Conservation (phyloP, 2,888 invertebrate genomes). For the Lysandra bellargus region DNA sequence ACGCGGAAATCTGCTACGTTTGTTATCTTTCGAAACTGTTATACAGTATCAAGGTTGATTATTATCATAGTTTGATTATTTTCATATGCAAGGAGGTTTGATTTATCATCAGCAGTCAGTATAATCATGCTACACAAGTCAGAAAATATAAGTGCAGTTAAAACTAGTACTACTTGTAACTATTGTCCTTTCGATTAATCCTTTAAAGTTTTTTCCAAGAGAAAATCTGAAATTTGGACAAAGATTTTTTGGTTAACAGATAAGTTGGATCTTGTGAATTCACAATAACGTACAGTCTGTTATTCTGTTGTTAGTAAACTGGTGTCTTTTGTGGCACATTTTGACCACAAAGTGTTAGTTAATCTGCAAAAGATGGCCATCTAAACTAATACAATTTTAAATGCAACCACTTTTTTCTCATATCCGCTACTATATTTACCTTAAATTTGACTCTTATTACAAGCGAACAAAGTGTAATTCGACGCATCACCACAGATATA, state of each 20-base stretch:
- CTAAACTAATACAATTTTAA: slow-evolving; percentile 58
- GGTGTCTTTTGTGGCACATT: slow-evolving; percentile 22
- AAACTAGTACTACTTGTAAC: background rate
- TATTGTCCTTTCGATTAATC: background rate
- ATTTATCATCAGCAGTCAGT: background rate
- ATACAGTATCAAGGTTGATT: no score
- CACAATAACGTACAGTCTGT: slow-evolving; percentile 30
- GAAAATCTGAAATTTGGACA: background rate
- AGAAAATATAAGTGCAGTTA: background rate
- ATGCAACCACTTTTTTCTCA: slow-evolving; percentile 55
- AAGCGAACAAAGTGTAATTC: slow-evolving; percentile 37
- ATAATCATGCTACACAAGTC: background rate
- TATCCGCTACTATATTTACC: slow-evolving; percentile 51
- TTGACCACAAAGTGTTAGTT: slow-evolving; percentile 36
- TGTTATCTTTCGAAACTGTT: no score
- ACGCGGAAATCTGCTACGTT: no score
- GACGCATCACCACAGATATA: slow-evolving; percentile 29
- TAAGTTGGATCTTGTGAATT: background rate
- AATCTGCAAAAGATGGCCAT: slow-evolving; percentile 74
- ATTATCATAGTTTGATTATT: no score
- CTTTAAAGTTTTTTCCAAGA: background rate
- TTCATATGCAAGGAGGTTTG: background rate
- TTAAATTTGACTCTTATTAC: slow-evolving; percentile 35
- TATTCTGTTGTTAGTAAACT: slow-evolving; percentile 28
- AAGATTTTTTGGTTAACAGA: background rate